Base-by-base conservation (phyloP, 2,113 vertebrate genomes). In the Salvelinus alpinus region DNA sequence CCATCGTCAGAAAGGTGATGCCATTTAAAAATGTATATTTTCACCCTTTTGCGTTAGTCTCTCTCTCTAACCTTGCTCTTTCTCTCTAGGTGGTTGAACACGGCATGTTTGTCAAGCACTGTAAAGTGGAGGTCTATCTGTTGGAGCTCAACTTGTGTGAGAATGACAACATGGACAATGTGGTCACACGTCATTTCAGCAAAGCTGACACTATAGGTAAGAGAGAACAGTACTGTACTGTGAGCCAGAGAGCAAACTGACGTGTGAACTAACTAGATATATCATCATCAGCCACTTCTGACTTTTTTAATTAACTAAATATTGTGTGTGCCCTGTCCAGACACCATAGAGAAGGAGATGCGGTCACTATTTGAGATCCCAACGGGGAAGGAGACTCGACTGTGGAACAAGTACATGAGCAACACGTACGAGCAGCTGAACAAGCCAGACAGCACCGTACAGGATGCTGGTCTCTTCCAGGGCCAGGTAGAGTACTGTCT, bases 81-180 rank as follows among this genome's bases (percentile, higher is more conserved):
- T 68, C 14, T 38, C 70, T 72, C 74, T 80, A 99, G 98, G 98
- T 99, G 38, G 96, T 99, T 79, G 97, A 99, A 85, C 95, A 98
- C 11, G 98, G 98, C 78, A 93, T 98, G 82, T 99, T 99, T 92
- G 97, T 98, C 71, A 99, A 99, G 89, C 95, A 99, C 88, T 99
- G 95, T 84, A 98, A 99, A 81, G 98, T 99, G 48, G 98, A 99
- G 81, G 97, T 99, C 67, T 99, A 99, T 91, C 94, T 98, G 80
- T 87, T 98, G 69, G 97, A 99, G 85, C 89, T 99, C 82, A 99
- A 98, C 86, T 88, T 99, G 72, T 97, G 97, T 18, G 95, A 98
- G 83, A 96, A 96, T 86, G 95, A 94, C 0, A 92, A 99, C 87
- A 95, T 96, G 62, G 93, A 95, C 64, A 96, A 94, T 24, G 86